Conservation (phyloP, 2,797 vertebrate species). For the Lepidocolaptes lacrymiger region DNA sequence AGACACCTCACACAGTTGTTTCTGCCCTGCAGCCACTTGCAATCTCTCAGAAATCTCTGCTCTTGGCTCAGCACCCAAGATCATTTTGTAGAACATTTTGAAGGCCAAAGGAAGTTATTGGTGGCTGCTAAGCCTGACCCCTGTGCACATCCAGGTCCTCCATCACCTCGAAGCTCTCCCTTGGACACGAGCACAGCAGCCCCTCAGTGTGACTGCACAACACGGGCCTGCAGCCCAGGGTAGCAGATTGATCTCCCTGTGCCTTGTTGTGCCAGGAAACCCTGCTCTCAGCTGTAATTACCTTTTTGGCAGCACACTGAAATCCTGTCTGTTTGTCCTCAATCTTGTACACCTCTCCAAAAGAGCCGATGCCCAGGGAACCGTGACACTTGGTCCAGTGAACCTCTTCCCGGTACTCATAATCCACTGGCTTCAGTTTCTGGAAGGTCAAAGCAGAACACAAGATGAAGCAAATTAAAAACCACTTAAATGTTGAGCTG, state of each 20-base stretch:
- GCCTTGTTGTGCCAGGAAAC: background rate
- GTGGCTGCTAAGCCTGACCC: background rate
- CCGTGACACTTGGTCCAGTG: constrained; percentile 84
- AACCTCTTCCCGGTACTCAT: constrained; percentile 89
- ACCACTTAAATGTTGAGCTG: background rate
- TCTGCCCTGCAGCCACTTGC: background rate
- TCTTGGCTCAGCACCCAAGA: background rate
- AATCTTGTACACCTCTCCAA: constrained; percentile 90
- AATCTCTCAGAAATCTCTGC: background rate
- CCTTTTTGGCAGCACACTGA: constrained; percentile 94
- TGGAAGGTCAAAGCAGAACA: constrained; percentile 46
- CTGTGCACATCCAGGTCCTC: background rate
- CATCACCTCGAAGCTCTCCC: background rate
- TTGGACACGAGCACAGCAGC: background rate
- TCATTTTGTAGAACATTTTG: background rate
- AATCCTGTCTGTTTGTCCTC: constrained; percentile 90
- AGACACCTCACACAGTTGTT: background rate
- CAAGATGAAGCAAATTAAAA: background rate
- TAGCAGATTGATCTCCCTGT: background rate
- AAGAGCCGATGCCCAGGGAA: constrained; percentile 88
- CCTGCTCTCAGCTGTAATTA: constrained; percentile 45
- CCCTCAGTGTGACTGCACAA: background rate
- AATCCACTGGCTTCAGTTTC: constrained; percentile 90
- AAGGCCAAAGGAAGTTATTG: background rate
- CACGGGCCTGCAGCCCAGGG: background rate